Base-by-base conservation (phyloP, 2,797 vertebrate species). In the Poliocrania exsul region DNA sequence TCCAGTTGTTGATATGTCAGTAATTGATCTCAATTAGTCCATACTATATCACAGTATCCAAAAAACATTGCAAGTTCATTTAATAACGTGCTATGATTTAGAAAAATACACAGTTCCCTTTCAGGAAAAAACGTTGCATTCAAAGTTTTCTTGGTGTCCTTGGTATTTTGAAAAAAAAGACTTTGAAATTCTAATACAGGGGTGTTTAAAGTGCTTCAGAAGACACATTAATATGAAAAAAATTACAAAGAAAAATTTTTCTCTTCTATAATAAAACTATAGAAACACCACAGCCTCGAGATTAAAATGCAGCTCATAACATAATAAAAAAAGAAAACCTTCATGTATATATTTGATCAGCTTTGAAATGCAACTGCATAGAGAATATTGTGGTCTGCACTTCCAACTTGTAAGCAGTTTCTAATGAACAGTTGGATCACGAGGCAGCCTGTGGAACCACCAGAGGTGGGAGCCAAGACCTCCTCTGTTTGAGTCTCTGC, bases 31-130 rank as follows among this genome's bases (percentile, higher is more conserved):
- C 24, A 74, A 86, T 29, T 37, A 85, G 62, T 58, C 38, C 29
- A 40, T 44, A 78, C 81, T 93, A 85, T 80, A 54, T 83, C 65
- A 74, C 49, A 74, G 87, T 47, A 87, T 31, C 38, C 35, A 31
- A 93, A 83, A 83, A 95, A 92, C 75, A 77, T 37, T 95, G 38
- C 71, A 80, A 87, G 42, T 64, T 89, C 71, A 18, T 95, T 94
- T 89, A 92, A 82, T 53, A 64, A 33, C 1, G 10, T 58, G 33
- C 42, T 87, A 5, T 37, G 38, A 35, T 78, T 81, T 64, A 81
- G 65, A 69, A 92, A 87, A 90, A 95, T 12, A 56, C 9, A 37
- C 44, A 26, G 44, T 83, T 84, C 71, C 24, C 66, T 72, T 88
- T 73, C 71, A 88, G 60, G 75, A 49, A 74, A 81, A 42, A 88